Evolutionary conservation across 2,113 vertebrate genomes (phyloP), one percentile per base, ranked within the genome.

Genomic region (Eidolon helvum): DNA sequence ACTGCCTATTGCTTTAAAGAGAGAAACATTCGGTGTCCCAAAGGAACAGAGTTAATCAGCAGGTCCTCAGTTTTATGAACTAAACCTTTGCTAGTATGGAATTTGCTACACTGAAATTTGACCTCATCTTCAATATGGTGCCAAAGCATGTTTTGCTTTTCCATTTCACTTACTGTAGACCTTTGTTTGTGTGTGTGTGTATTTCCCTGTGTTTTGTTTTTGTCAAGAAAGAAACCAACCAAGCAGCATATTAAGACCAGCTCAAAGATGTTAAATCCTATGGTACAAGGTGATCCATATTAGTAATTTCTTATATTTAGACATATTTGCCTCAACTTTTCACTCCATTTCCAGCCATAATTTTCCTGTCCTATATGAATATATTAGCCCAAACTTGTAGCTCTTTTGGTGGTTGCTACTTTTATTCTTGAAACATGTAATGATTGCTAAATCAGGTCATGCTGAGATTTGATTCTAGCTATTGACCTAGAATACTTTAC

Each of bases 331-430:
- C 30, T 74, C 7, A 61, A 11, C 6, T 1, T 35, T 43, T 61
- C 35, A 69, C 7, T 79, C 2, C 1, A 72, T 74, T 68, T 38
- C 50, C 10, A 86, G 2, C 33, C 77, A 26, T 22, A 14, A 30
- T 55, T 53, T 43, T 0, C 26, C 7, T 87, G 30, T 30, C 3
- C 0, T 72, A n/a, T 30, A 12, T 78, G 5, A 72, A 12, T 66
- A 26, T 75, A 2, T 63, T 77, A 90, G 0, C 6, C 7, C 63
- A 4, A 14, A 30, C 9, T 55, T 93, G 15, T 8, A 53, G 9
- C 0, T 33, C 4, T 45, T 66, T 57, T 33, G 8, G 14, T 33
- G 4, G 10, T 33, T 65, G 3, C 61, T 30, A 48, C 1, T 0
- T 14, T 95, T 78, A 14, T 21, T 53, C 7, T 48, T 74, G 35